Conservation (phyloP, 2,113 vertebrate genomes). For the Bambusicola thoracicus region DNA sequence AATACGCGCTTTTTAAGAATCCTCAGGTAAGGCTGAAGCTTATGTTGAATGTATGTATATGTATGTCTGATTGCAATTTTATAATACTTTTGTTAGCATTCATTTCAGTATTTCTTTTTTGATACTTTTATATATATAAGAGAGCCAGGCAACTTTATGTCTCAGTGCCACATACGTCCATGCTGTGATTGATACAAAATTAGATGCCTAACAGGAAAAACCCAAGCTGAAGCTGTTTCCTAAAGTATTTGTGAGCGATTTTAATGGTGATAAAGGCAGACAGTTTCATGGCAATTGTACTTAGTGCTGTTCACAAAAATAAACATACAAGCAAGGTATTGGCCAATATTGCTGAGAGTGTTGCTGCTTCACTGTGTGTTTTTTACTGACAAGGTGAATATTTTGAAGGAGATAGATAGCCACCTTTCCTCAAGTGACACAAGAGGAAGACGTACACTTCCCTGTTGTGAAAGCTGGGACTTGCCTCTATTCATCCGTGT, state of each 20-base stretch:
- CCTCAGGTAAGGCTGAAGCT: slow-evolving; percentile 85
- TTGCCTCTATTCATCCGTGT: background rate
- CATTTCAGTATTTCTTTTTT: background rate
- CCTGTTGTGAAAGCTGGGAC: background rate
- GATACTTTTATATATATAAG: background rate
- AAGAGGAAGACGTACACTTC: background rate
- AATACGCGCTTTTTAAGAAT: slow-evolving; percentile 98
- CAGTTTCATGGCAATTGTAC: background rate
- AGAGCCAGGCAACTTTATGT: background rate
- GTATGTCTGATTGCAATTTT: background rate
- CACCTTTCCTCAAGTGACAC: too few relatives aligned
- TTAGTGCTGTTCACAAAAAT: background rate
- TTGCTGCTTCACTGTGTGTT: background rate
- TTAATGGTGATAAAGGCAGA: background rate
- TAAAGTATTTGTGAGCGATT: background rate
- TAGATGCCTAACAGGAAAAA: background rate
- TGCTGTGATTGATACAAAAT: background rate
- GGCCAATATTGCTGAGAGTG: background rate
- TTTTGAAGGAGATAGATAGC: too few relatives aligned
- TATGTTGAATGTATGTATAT: fast-evolving
- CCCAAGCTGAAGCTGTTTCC: background rate
- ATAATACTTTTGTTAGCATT: background rate
- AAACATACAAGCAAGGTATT: background rate
- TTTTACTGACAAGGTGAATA: background rate
- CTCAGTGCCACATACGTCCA: fast-evolving